These are phyloP conservation scores for Xiphophorus birchmanni DNA, from an alignment of 2,797 vertebrate species.

Conservation along the genomic window DNA sequence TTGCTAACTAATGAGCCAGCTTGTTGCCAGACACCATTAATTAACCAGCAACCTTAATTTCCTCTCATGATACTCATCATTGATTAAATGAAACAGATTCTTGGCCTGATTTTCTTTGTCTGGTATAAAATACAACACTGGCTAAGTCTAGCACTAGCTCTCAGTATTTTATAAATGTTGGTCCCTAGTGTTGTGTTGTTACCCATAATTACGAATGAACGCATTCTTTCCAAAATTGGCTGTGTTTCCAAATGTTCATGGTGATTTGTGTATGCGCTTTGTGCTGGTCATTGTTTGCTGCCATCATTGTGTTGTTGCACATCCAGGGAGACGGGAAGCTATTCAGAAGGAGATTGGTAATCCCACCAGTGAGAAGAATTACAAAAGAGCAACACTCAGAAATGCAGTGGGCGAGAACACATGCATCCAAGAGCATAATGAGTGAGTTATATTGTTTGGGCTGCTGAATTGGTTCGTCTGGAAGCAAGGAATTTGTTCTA, in stretches of 20 bases:
- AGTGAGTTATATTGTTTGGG: slow-evolving; percentile 74
- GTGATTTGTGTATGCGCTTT: slow-evolving; percentile 69
- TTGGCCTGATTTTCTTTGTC: slow-evolving; percentile 27
- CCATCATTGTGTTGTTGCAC: slow-evolving; percentile 75
- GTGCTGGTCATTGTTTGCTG: slow-evolving; percentile 74
- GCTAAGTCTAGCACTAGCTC: slow-evolving; percentile 34
- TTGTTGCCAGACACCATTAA: slow-evolving; percentile 61
- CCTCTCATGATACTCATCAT: slow-evolving; percentile 65
- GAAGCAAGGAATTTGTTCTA: slow-evolving; percentile 47
- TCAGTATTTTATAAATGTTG: slow-evolving; percentile 51
- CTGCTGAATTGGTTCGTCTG: slow-evolving; percentile 46
- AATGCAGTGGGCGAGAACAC: slow-evolving; percentile 69
- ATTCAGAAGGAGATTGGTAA: slow-evolving; percentile 76
- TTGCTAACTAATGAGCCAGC: slow-evolving; percentile 67
- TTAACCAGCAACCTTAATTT: slow-evolving; percentile 67
- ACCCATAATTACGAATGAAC: slow-evolving; percentile 63
- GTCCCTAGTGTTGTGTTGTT: slow-evolving; percentile 60
- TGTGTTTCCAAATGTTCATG: slow-evolving; percentile 56
- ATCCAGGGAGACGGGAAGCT: slow-evolving; percentile 67
- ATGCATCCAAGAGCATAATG: slow-evolving; percentile 75
- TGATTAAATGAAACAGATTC: slow-evolving; percentile 66
- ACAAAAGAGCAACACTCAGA: slow-evolving; percentile 76
- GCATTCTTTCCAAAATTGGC: slow-evolving; percentile 72
- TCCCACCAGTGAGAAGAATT: slow-evolving; percentile 70
- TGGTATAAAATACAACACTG: slow-evolving; percentile 39